Evolutionary conservation across 1,140 invertebrate genomes (phyloP), one percentile per base, ranked within the genome.

Genomic region (Magallana angulata): DNA sequence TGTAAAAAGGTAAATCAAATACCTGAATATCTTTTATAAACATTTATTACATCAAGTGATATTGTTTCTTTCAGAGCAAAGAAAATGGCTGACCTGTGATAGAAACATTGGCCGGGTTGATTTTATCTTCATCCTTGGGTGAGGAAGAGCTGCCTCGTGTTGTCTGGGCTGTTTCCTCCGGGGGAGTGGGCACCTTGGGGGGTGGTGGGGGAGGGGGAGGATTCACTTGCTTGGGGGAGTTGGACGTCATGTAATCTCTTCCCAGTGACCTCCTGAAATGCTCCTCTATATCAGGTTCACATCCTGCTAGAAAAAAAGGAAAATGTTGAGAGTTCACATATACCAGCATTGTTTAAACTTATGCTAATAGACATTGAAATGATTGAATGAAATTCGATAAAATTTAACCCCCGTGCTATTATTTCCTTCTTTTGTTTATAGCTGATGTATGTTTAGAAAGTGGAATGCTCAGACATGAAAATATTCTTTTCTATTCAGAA

Each of bases 231-330:
- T 87, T 89, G 36, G 89, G 85, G 7, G 90, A 90, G 56, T 84
- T 83, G 9, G 89, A 84, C 14, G 90, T 60, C 87, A 93, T 94
- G 97, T 97, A 84, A 57, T 94, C 92, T 90, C 97, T 97, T 68
- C 98, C 98, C 85, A 99, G 95, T 7, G 98, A 99, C 88, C 98
- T 96, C 85, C 98, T 96, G 95, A 99, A 99, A 95, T 99, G 98
- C 93, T 99, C 98, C 94, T 99, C 98, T 93, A 99, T 98, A 59
- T 97, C 97, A 12, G 97, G 97, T 95, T 98, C 98, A 92, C 93
- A 94, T 18, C 93, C 90, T 87, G 92, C 93, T 88, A 80, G 8
- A 90, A 89, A 82, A 82, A 24, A 85, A 88, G 58, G 7, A 48
- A 18, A 68, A 16, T 48, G 36, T 48, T 48, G 36, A 48, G 36